Conservation (phyloP, 1,140 invertebrate genomes). For the Helicorthomorpha holstii region DNA sequence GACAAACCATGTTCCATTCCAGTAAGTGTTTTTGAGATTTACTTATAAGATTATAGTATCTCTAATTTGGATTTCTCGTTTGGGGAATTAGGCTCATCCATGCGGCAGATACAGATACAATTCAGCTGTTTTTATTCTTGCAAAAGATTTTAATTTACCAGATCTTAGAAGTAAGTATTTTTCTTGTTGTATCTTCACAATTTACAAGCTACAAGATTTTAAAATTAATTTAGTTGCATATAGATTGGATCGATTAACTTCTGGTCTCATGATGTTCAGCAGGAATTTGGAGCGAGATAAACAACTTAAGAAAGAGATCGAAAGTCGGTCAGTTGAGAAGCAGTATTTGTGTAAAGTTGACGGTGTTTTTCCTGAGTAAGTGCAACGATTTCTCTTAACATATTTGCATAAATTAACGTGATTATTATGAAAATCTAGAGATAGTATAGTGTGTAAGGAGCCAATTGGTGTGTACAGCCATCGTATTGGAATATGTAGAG, state of each 20-base stretch:
- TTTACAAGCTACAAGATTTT: background rate
- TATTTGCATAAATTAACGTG: background rate
- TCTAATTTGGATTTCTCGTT: background rate
- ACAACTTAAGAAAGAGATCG: conserved; percentile 85
- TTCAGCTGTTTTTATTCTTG: conserved; percentile 87
- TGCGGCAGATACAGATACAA: conserved; percentile 93
- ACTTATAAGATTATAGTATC: background rate
- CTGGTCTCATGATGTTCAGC: conserved; percentile 74
- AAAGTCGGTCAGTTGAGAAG: conserved; percentile 78
- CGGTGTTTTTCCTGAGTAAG: conserved; percentile 89
- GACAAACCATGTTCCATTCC: conserved; percentile 99
- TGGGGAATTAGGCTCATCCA: conserved; percentile 61
- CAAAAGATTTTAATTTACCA: conserved; percentile 86
- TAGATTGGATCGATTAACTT: conserved; percentile 38
- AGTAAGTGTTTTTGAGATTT: conserved; percentile 31
- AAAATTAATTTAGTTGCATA: conserved; percentile 26
- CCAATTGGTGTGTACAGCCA: conserved; percentile 86
- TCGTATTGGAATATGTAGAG: conserved; percentile 88
- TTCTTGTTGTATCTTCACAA: conserved; percentile 14
- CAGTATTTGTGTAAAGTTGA: conserved; percentile 94
- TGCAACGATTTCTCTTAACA: background rate
- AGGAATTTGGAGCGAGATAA: conserved; percentile 77
- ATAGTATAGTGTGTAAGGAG: conserved; percentile 62
- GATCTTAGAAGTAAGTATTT: conserved; percentile 77
- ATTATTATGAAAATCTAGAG: conserved; percentile 40